A percentile compares a stretch with the other conserved stretches of the same genome.
Evolutionary conservation across 2,113 vertebrate species (phyloP).

Genomic region (Panurus biarmicus): DNA sequence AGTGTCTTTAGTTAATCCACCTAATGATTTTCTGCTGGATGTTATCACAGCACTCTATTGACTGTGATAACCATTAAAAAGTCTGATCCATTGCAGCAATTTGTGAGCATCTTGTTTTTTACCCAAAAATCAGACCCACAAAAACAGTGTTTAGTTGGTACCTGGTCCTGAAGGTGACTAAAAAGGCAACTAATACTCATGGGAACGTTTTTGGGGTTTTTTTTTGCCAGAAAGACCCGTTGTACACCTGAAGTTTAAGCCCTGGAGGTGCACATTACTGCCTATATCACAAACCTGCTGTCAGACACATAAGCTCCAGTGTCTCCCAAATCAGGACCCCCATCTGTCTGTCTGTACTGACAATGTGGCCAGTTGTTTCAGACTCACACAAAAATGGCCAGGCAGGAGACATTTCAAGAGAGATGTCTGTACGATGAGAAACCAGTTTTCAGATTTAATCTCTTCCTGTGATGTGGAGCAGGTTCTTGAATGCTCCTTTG

Average conservation of each 20-base stretch:
- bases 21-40: neutral
- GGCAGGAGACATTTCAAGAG: neutral
- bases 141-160: neutral
- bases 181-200: neutral
- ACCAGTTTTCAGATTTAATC: neutral
- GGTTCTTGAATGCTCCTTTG: neutral
- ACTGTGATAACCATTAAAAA: neutral
- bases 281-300: accelerated
- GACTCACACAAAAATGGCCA: neutral
- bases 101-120: neutral
- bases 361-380: neutral
- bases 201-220: neutral
- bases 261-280: neutral
- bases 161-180: accelerated
- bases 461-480: neutral
- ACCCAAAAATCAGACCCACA: neutral
- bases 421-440: neutral
- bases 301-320: neutral
- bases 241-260: neutral
- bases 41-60: neutral
- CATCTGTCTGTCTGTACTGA: neutral
- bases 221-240: neutral
- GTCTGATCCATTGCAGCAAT: neutral
- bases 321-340: neutral
- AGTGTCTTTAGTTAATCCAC: neutral